Base-by-base conservation (phyloP, 2,797 vertebrate species). In the Betta splendens region DNA sequence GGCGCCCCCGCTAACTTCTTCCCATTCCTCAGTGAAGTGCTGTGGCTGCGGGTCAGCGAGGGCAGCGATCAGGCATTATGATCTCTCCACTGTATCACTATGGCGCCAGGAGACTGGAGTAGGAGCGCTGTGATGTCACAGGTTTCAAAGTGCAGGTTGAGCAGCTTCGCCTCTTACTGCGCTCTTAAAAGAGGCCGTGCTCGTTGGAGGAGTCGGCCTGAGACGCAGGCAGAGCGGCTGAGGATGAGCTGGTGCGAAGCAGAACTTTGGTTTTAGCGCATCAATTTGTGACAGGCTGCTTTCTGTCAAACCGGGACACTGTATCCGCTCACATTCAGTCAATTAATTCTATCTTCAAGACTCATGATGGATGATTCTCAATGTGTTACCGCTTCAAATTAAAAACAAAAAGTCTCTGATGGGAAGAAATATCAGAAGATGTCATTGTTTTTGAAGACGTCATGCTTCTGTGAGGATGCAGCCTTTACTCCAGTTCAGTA, bases 61-160 rank as follows among this genome's bases (percentile, higher is more conserved):
- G 47, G 44, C 42, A 38, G 40, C 50, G 56, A 47, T 56, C 13
- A 13, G 48, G 25, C 9, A 26, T 67, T 71, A 35, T 69, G 51
- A 48, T 71, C 35, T 46, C 56, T 64, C 62, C 37, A 17, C 29
- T 81, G 72, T 57, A 57, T 72, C 57, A 39, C 53, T 54, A 38
- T 38, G 52, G 58, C 21, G 29, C 35, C 69, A 49, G 61, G 37
- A 52, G 69, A 62, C 73, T 50, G 61, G 42, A 59, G 63, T 12
- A 7, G 56, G 7, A 32, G 39, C 39, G 0, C 18, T 67, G 57
- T 77, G 64, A 83, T 75, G 65, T 82, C 72, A 80, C 52, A 42
- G 51, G 60, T 48, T 64, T 74, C 37, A 62, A 58, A 67, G 44
- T 56, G 60, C 44, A 72, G 64, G 55, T 60, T 58, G 65, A 69